Base-by-base conservation (phyloP, 2,113 vertebrate species). In the Xerus inauris region DNA sequence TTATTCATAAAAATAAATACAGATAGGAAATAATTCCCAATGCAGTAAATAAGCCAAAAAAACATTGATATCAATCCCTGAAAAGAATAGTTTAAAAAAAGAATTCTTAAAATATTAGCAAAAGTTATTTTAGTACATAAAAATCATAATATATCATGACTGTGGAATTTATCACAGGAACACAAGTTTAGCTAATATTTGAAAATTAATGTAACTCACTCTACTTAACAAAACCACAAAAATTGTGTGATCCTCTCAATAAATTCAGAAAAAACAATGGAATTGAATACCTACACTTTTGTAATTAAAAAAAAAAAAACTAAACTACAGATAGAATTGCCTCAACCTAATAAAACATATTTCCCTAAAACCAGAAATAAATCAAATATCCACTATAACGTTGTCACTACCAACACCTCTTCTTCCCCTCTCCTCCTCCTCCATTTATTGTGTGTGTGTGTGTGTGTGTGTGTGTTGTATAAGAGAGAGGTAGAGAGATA, bases 171-270 rank as follows among this genome's bases (percentile, higher is more conserved):
- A 76, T 40, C 47, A 7, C 20, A 54, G 12, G 1, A 93, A 84
- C 77, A 4, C 4, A 96, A 82, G 14, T 88, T 73, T 45, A 24
- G 22, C 24, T 83, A 82, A 65, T 81, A 71, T 80, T 76, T 82
- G 12, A 91, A 96, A 94, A 89, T 54, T 19, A 91, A 59, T 24
- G 2, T 67, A 82, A 76, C 38, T 94, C 30, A 91, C 38, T 13
- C 64, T 54, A 62, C 8, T 64, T 75, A 93, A 59, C 1, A 64
- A 62, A n/a, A 72, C 6, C 7, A n/a, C 65, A 30, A 72, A 22
- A n/a, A 51, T 65, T 2, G 84, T 14, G 57, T 38, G 13, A 87
- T 32, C 12, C 47, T 20, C 49, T 96, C 32, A 88, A 51, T 73
- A 81, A 67, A 47, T 81, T 16, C 40, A 93, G 17, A 84, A 77